These are phyloP conservation scores for Galago senegalensis DNA, from an alignment of 2,797 vertebrate genomes.

Conservation along the genomic window DNA sequence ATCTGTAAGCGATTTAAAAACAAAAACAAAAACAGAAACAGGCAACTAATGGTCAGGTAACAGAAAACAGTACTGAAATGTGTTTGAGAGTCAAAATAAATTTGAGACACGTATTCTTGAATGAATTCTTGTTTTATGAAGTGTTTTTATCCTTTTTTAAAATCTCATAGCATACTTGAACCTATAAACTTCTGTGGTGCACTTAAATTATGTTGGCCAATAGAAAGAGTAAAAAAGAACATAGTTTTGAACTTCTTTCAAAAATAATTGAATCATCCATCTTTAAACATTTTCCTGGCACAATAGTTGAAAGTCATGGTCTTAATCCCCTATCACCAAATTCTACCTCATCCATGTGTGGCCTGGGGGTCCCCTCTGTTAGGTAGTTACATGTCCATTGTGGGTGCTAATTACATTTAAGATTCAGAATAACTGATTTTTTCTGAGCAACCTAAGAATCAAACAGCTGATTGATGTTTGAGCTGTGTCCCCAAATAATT, in stretches of 20 bases:
- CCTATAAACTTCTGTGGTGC: no score
- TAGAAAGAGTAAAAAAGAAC: no score
- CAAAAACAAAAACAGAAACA: slow-evolving; percentile 75
- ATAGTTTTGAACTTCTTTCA: no score
- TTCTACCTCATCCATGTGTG: not conserved
- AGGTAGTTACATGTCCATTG: slow-evolving; percentile 56
- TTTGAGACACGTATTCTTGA: slow-evolving; percentile 59
- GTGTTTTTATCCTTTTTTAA: no score
- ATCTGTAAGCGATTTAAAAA: slow-evolving; percentile 69
- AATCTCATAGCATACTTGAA: no score
- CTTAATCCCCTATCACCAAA: no score
- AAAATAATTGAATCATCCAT: no score
- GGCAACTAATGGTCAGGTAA: slow-evolving; percentile 73
- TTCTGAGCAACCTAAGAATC: not conserved
- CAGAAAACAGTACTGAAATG: not conserved
- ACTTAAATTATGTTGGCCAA: no score
- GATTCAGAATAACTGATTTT: not conserved
- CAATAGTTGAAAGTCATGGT: no score
- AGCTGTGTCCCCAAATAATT: not conserved
- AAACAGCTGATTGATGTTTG: not conserved
- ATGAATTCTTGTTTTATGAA: slow-evolving; percentile 22
- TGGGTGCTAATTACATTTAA: slow-evolving; percentile 74
- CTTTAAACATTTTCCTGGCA: no score
- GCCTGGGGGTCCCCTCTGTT: not conserved
- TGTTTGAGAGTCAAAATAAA: slow-evolving; percentile 69